Conservation (phyloP, 2,113 vertebrate genomes). For the Dipodomys ordii region DNA sequence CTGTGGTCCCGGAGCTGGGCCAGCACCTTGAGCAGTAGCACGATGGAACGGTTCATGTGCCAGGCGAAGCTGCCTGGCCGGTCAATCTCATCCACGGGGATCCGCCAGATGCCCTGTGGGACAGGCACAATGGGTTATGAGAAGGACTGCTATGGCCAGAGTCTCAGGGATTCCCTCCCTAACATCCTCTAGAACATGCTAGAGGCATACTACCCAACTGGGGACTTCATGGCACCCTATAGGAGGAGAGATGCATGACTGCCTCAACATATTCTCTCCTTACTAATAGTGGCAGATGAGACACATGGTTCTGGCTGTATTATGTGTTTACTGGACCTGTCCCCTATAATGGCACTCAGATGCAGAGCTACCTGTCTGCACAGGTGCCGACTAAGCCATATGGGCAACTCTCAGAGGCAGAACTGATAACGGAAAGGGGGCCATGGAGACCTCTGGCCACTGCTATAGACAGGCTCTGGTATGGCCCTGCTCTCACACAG, state of each 20-base stretch:
- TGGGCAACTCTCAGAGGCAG: neutral
- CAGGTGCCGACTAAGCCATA: neutral
- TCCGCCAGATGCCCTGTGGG: slow-evolving; percentile 98
- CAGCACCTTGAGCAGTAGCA: slow-evolving; percentile 96
- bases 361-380: neutral
- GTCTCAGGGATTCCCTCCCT: neutral
- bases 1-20: slow-evolving; percentile 95
- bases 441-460: fast-evolving
- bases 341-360: fast-evolving
- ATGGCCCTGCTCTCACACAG: fast-evolving
- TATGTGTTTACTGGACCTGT: too few species aligned
- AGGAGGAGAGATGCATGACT: fast-evolving
- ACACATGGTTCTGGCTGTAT: fast-evolving
- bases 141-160: neutral
- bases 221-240: neutral
- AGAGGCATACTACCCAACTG: neutral
- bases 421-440: neutral
- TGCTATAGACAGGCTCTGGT: neutral
- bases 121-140: neutral
- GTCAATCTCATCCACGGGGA: slow-evolving; percentile 99
- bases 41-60: slow-evolving; percentile 99
- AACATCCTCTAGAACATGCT: neutral
- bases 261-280: neutral
- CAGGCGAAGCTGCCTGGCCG: slow-evolving; percentile 98
- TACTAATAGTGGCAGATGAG: fast-evolving